A percentile compares a stretch with the other conserved stretches of the same genome.
Evolutionary conservation across 2,888 invertebrate genomes (phyloP).

Genomic region (Agelastica alni): DNA sequence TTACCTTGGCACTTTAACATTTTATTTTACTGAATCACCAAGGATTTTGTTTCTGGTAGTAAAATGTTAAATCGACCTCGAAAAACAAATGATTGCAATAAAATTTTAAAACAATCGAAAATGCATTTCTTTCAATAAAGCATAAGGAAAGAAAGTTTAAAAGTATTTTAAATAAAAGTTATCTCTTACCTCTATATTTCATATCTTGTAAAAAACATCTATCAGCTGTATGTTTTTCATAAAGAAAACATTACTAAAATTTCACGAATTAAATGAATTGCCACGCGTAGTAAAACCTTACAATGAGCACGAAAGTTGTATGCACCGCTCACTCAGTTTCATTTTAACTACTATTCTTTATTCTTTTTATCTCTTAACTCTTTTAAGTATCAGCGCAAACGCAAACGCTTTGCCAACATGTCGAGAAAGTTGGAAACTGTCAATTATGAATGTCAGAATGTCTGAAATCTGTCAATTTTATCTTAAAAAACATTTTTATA

Average conservation of each 20-base stretch:
- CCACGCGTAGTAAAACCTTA: constrained; percentile 16
- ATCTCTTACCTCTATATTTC: constrained; percentile 13
- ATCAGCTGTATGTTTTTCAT: constrained; percentile 5
- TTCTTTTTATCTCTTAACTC: constrained; percentile 5
- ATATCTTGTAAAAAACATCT: constrained; percentile 10
- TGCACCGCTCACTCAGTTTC: constrained; percentile 5
- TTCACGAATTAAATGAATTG: constrained; percentile 13
- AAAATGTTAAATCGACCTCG: neutral
- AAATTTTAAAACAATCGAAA: neutral
- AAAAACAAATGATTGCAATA: neutral
- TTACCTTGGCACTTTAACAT: constrained; percentile 14
- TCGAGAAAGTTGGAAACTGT: constrained; percentile 8
- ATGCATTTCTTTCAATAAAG: too few relatives aligned
- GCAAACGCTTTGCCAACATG: constrained; percentile 17
- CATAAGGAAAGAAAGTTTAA: too few relatives aligned
- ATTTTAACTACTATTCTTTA: constrained; percentile 5
- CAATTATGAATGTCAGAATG: neutral
- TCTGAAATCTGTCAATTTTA: neutral
- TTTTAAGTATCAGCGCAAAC: neutral
- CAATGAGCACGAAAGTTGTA: constrained; percentile 3
- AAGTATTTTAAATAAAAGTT: neutral
- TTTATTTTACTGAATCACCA: constrained; percentile 3
- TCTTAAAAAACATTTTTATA: too few relatives aligned
- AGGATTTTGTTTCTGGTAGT: neutral
- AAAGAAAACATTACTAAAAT: constrained; percentile 5